Conservation (phyloP, 1,140 invertebrate genomes). For the Euura saliciscinereae region DNA sequence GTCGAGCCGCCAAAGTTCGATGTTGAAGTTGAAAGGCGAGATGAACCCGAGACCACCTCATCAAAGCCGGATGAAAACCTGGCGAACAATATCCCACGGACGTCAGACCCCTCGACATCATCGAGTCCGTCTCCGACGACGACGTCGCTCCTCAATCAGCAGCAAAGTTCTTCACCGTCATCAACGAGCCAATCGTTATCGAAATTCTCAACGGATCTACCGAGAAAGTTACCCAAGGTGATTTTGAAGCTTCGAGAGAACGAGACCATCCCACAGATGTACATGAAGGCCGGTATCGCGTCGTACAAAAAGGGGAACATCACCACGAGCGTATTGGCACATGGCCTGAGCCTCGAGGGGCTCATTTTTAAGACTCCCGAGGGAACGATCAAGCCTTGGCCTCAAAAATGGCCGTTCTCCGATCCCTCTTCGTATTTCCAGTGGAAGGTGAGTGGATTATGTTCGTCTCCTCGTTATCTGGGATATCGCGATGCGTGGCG, state of each 20-base stretch:
- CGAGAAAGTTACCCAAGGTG: conserved; percentile 43
- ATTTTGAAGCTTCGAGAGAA: conserved; percentile 48
- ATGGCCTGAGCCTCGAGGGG: conserved; percentile 44
- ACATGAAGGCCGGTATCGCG: conserved; percentile 49
- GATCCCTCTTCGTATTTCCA: conserved; percentile 69
- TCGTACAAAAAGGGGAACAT: conserved; percentile 52
- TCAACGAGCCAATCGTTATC: conserved; percentile 8
- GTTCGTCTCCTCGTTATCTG: neutral
- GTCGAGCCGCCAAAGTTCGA: no score
- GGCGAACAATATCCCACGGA: neutral
- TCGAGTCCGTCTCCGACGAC: neutral
- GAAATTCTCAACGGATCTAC: conserved; percentile 14
- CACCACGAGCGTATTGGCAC: conserved; percentile 47
- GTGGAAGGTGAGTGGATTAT: conserved; percentile 64
- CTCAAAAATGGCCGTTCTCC: conserved; percentile 64
- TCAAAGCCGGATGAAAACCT: neutral
- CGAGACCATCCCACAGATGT: conserved; percentile 51
- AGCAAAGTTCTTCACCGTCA: neutral
- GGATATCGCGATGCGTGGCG: neutral
- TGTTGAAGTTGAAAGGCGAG: neutral
- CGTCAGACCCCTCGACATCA: neutral
- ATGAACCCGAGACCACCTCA: neutral
- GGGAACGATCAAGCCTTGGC: conserved; percentile 48
- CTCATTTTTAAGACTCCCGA: conserved; percentile 54
- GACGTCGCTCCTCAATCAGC: neutral